Percentiles rank a stretch among this genome's conserved stretches.
Evolutionary conservation across 2,113 vertebrate species (phyloP).

Genomic region (Marcusenius ussheri): DNA sequence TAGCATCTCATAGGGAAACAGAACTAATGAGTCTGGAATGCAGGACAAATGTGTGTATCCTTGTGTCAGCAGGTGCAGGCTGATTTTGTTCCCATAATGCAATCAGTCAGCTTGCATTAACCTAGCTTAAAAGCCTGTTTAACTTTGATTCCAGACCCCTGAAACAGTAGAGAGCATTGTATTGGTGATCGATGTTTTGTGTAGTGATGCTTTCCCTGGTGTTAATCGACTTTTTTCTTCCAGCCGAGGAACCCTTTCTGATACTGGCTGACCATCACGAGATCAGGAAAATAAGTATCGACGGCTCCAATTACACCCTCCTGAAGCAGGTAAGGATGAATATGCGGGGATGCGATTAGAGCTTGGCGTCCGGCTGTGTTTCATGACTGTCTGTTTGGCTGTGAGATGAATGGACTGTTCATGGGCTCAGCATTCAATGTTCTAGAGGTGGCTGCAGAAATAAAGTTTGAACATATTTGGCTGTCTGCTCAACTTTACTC

Average conservation of each 20-base stretch:
- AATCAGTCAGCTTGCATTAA: background rate
- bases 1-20: background rate
- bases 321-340: slow-evolving; percentile 81
- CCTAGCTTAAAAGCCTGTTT: background rate
- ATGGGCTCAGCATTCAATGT: background rate
- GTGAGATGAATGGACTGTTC: background rate
- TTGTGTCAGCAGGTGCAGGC: background rate
- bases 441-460: background rate
- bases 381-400: background rate
- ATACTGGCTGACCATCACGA: slow-evolving; percentile 98
- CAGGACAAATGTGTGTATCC: background rate
- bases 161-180: background rate
- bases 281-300: slow-evolving; percentile 92
- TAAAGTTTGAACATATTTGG: background rate
- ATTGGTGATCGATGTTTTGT: background rate
- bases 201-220: background rate
- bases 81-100: background rate
- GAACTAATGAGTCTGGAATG: background rate
- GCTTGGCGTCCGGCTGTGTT: background rate
- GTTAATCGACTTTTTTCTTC: slow-evolving; percentile 38
- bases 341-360: background rate
- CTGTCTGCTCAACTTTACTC: background rate
- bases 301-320: slow-evolving; percentile 95
- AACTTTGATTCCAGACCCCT: background rate
- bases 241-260: slow-evolving; percentile 93